phyloP scores from a whole-genome alignment of 2,797 vertebrate species.

The Loris lydekkerianus region DNA sequence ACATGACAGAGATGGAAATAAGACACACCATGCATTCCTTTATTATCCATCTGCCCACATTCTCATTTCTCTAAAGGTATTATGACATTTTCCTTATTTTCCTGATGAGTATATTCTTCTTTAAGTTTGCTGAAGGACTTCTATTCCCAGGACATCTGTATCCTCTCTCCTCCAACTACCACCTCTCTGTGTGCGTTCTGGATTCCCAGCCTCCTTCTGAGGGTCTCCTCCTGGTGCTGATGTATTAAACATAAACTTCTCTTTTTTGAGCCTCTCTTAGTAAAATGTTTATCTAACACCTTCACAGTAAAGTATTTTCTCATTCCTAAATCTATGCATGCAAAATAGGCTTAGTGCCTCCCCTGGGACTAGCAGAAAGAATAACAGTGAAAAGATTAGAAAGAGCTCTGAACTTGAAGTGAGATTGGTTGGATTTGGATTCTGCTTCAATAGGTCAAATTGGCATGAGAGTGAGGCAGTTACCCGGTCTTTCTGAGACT shows the following conservation, averaged over 20 bases:
- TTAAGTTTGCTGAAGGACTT: neutral
- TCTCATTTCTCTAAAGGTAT: neutral
- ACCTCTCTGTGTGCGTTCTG: neutral
- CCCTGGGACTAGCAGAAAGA: neutral
- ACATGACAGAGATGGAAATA: neutral
- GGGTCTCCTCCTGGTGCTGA: neutral
- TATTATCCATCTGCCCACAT: neutral
- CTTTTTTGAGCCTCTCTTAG: neutral
- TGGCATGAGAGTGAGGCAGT: neutral
- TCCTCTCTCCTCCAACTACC: neutral
- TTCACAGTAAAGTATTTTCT: slow-evolving; percentile 10
- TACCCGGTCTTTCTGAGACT: neutral
- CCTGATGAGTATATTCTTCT: neutral
- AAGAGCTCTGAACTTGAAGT: neutral
- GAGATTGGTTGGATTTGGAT: neutral
- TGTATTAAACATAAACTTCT: neutral
- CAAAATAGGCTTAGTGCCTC: neutral
- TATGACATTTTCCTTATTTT: neutral
- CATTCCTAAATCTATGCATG: neutral
- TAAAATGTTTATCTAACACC: neutral
- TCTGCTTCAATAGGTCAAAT: neutral
- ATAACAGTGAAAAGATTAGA: neutral
- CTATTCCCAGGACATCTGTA: rapidly evolving
- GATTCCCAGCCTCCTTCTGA: neutral
- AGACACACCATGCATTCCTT: neutral